Percentiles rank a stretch among this genome's conserved stretches.
phyloP scores from a whole-genome alignment of 2,888 invertebrate genomes.

The Parochlus steinenii region DNA sequence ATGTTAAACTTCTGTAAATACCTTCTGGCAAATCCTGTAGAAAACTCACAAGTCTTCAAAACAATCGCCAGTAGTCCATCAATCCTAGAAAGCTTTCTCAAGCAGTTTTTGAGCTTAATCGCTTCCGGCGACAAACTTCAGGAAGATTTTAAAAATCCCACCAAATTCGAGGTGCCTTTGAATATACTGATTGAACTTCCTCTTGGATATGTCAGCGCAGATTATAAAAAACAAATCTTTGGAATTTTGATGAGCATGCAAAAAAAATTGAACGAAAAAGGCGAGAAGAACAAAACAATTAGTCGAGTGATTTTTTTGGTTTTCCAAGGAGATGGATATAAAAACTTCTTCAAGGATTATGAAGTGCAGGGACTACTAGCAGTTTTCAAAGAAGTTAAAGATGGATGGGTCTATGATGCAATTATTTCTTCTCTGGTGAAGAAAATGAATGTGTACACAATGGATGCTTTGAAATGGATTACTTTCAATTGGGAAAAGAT shows the following conservation, averaged over 20 bases:
- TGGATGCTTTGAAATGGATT: constrained; percentile 5
- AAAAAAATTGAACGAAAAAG: too few relatives aligned
- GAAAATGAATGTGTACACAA: background rate
- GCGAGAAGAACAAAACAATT: background rate
- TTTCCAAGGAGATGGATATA: constrained; percentile 5
- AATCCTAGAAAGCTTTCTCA: too few relatives aligned
- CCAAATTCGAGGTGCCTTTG: too few relatives aligned
- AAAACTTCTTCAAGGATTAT: constrained; percentile 6
- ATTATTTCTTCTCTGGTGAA: background rate
- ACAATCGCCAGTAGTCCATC: too few relatives aligned
- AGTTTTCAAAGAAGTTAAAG: background rate
- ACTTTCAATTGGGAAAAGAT: background rate
- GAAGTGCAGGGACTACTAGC: background rate
- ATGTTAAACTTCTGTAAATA: too few relatives aligned
- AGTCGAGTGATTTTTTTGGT: background rate
- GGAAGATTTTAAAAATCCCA: too few relatives aligned
- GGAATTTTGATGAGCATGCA: background rate
- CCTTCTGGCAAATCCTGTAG: too few relatives aligned
- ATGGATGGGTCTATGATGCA: constrained; percentile 1
- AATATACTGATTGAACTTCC: constrained; percentile 1
- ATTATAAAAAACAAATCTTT: constrained; percentile 1
- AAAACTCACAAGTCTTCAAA: too few relatives aligned
- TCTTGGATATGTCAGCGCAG: background rate
- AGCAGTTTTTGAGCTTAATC: too few relatives aligned
- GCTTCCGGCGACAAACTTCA: too few relatives aligned